Base-by-base conservation (phyloP, 2,797 vertebrate species). In the Garrulus glandarius region DNA sequence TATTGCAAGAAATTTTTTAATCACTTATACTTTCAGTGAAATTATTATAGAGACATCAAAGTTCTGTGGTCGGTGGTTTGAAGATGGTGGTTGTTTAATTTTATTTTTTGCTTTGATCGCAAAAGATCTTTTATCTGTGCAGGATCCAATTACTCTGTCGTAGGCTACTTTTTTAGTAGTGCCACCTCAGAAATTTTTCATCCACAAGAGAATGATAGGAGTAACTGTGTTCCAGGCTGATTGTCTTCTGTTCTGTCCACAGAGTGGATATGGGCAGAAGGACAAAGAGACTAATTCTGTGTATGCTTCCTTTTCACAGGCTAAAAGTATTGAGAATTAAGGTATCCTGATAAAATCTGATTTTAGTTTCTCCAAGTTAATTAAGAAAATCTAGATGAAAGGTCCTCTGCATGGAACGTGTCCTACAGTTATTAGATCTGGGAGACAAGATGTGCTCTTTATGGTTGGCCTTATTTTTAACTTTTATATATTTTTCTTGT, bases 381-480 rank as follows among this genome's bases (percentile, higher is more conserved):
- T 67, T 82, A 72, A 63, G 44, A 59, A 77, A 79, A 85, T 85
- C 22, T 17, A 55, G 50, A 69, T 72, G 27, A 79, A 79, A 96
- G 2, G 27, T 86, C 22, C 78, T 74, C 59, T 41, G 6, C 68
- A 32, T 69, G 49, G 75, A 59, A 89, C 22, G 37, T 65, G 32
- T 87, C 47, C 32, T 90, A 37, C 75, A 53, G 53, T 84, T 85
- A 44, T 47, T 72, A 91, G 61, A 57, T 22, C 77, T 78, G 65
- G 24, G 59, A 89, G 68, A 76, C 37, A 83, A 71, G 69, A 76
- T 52, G 19, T 69, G 39, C 60, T 88, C 29, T 86, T 89, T 72
- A 41, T 78, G 37, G n/a, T 52, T 92, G 61, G 88, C 93, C 92
- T 97, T 95, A 87, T 41, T 55, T 78, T 93, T 77, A 56, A 80